Percentiles rank a stretch among this genome's conserved stretches.
Evolutionary conservation across 2,113 vertebrate species (phyloP).

Genomic region (Capreolus pygargus): DNA sequence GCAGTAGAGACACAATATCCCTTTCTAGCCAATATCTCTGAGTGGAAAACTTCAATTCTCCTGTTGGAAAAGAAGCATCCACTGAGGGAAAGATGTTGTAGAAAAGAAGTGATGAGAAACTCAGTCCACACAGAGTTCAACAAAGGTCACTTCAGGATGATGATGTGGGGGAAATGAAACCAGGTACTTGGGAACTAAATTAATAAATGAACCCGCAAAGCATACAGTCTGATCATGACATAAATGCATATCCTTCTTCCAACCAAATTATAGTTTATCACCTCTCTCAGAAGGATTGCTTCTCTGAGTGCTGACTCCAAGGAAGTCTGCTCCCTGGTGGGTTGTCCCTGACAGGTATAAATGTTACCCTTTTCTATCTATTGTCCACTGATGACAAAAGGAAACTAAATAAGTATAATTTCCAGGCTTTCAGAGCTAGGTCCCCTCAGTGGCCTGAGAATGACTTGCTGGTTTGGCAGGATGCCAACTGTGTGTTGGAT

Average conservation of each 20-base stretch:
- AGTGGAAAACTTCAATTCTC: constrained; percentile 31
- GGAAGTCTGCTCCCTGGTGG: not conserved
- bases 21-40: constrained; percentile 33
- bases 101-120: constrained; percentile 41
- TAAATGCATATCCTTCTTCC: constrained; percentile 50
- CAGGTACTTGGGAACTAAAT: constrained; percentile 60
- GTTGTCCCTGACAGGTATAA: constrained; percentile 62
- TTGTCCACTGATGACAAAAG: constrained; percentile 56
- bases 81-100: not conserved
- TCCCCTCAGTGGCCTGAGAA: constrained; percentile 33
- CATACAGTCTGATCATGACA: constrained; percentile 16
- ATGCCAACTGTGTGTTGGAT: not conserved
- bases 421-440: constrained; percentile 40
- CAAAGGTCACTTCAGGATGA: constrained; percentile 54
- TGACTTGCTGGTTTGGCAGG: constrained; percentile 43
- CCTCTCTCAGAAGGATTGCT: not conserved
- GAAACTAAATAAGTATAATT: constrained; percentile 65
- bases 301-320: not conserved
- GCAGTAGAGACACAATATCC: not conserved
- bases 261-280: constrained; percentile 61
- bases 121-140: not conserved
- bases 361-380: constrained; percentile 46
- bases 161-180: constrained; percentile 13
- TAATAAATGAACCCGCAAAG: constrained; percentile 47
- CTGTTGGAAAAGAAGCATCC: constrained; percentile 42